Evolutionary conservation across 2,113 vertebrate species (phyloP).

Genomic region (Tragelaphus buxtoni): DNA sequence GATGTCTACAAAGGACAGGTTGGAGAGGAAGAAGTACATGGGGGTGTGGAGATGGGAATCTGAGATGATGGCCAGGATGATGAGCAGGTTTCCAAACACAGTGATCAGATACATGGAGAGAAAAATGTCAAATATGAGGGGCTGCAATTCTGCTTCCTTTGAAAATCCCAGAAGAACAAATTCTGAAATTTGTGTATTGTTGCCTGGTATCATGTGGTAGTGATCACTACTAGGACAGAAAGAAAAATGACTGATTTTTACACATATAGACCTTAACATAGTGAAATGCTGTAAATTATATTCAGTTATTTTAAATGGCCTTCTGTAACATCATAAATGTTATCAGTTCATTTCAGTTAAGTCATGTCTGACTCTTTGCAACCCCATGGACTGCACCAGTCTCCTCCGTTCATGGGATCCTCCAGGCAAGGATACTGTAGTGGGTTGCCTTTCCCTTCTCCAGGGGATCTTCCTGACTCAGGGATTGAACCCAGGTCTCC

Average conservation of each 20-base stretch:
- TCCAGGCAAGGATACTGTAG: too few species aligned
- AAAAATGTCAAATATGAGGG: background rate
- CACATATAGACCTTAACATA: background rate
- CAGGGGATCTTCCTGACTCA: too few species aligned
- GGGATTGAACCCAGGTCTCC: too few species aligned
- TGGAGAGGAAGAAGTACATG: background rate
- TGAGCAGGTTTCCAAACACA: background rate
- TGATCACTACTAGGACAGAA: background rate
- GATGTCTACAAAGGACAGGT: background rate
- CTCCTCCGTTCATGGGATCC: too few species aligned
- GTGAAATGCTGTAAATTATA: background rate
- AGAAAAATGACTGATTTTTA: background rate
- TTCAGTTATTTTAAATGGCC: background rate
- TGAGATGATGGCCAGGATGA: background rate
- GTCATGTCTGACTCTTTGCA: rapidly evolving
- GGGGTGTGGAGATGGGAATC: background rate
- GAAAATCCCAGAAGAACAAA: background rate
- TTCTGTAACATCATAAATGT: background rate
- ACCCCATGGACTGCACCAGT: background rate
- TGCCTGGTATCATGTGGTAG: background rate
- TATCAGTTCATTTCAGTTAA: background rate
- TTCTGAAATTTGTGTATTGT: background rate
- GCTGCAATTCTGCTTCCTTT: background rate
- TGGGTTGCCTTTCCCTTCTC: too few species aligned
- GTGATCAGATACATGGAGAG: background rate